Evolutionary conservation across 2,888 invertebrate species (phyloP).

Genomic region (Marasmarcha lunaedactyla): DNA sequence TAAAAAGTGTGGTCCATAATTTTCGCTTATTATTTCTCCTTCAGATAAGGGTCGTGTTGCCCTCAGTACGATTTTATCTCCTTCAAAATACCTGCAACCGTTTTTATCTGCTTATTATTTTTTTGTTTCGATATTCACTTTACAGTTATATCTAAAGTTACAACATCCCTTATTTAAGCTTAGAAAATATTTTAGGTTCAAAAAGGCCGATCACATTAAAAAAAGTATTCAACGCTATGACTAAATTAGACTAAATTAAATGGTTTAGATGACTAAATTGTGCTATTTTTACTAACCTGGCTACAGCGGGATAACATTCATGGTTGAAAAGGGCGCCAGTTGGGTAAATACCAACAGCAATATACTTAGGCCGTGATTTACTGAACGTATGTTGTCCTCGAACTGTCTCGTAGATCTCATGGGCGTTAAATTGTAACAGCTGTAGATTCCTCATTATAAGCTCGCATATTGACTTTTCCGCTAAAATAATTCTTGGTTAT

Average conservation of each 20-base stretch:
- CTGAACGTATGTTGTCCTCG: constrained; percentile 61
- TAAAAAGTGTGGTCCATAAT: constrained; percentile 84
- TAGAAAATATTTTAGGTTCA: too few species aligned
- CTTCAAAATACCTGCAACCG: constrained; percentile 76
- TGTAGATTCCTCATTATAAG: constrained; percentile 78
- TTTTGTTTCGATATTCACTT: background rate
- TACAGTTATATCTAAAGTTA: background rate
- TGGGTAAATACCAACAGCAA: constrained; percentile 81
- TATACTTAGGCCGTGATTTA: constrained; percentile 66
- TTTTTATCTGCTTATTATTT: background rate
- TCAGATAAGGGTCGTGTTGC: constrained; percentile 74
- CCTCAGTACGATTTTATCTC: constrained; percentile 77
- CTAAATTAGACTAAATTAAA: too few species aligned
- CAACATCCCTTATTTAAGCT: background rate
- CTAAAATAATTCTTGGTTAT: constrained; percentile 32
- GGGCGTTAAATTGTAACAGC: constrained; percentile 86
- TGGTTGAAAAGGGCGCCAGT: constrained; percentile 86
- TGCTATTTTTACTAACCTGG: constrained; percentile 60
- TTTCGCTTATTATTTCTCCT: constrained; percentile 81
- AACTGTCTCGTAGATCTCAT: constrained; percentile 81
- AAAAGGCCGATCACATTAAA: too few species aligned
- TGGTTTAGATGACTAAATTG: too few species aligned
- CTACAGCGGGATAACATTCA: constrained; percentile 83
- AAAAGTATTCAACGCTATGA: too few species aligned
- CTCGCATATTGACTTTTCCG: constrained; percentile 61